Conservation (phyloP, 2,113 vertebrate genomes). For the Ictalurus punctatus region DNA sequence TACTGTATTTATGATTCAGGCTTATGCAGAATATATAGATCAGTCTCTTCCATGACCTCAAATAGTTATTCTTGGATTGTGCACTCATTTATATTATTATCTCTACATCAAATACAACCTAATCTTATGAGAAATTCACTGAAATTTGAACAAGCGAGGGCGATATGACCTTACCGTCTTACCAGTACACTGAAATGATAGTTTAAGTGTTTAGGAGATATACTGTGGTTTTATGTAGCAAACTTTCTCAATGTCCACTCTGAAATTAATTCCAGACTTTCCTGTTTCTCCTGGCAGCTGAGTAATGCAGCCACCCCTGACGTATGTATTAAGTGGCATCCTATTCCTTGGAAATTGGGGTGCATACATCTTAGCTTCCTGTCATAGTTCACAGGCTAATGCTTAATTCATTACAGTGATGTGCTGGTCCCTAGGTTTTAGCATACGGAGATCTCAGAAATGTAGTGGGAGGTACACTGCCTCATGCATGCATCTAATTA, state of each 20-base stretch:
- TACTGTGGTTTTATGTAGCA: not conserved
- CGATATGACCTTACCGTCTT: not conserved
- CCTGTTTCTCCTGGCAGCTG: not conserved
- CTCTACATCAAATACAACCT: not conserved
- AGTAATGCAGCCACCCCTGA: not conserved
- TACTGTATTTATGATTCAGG: too few relatives aligned
- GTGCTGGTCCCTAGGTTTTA: conserved; percentile 16
- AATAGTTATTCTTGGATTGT: not conserved
- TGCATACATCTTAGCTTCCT: conserved; percentile 24
- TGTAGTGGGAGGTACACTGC: not conserved
- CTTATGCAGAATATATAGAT: not conserved
- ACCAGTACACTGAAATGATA: not conserved
- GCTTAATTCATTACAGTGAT: conserved; percentile 40
- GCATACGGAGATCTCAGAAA: not conserved
- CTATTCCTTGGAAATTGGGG: not conserved
- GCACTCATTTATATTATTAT: not conserved
- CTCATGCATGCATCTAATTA: not conserved
- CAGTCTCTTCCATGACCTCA: not conserved
- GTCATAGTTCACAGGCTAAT: conserved; percentile 15
- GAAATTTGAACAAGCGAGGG: not conserved
- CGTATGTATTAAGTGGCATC: not conserved
- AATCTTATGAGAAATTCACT: not conserved
- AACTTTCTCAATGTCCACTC: not conserved
- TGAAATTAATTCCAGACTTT: not conserved
- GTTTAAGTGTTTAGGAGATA: not conserved